Percentiles rank a stretch among this genome's conserved stretches.
Evolutionary conservation across 92 coral and sea anemone species (phyloP).

Genomic region (Metridium senile): DNA sequence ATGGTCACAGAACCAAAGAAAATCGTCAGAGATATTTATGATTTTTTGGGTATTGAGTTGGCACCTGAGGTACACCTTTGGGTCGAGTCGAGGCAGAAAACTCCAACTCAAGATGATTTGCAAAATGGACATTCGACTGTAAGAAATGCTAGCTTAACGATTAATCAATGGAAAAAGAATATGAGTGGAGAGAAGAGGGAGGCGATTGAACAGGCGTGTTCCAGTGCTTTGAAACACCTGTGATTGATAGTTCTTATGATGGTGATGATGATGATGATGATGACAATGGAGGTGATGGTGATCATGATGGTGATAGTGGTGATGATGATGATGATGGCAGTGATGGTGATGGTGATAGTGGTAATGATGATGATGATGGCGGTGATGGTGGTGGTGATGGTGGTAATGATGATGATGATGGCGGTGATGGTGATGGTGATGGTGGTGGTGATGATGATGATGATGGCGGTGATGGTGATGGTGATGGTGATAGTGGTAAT

Average conservation of each 20-base stretch:
- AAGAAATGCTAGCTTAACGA: background rate
- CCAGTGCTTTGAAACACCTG: background rate
- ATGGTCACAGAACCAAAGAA: slow-evolving; percentile 35
- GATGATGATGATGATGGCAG: no score
- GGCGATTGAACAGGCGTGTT: background rate
- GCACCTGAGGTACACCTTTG: slow-evolving; percentile 14
- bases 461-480: no score
- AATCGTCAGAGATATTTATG: slow-evolving; percentile 46
- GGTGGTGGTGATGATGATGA: no score
- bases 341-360: no score
- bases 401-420: no score
- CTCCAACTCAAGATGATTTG: background rate
- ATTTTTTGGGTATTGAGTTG: slow-evolving; percentile 56
- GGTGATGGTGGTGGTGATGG: no score
- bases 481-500: no score
- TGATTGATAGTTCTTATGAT: no score
- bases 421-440: no score
- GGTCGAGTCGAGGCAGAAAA: slow-evolving; percentile 1
- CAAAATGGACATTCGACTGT: background rate
- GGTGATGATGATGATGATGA: background rate
- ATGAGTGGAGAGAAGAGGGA: background rate
- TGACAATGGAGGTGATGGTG: no score
- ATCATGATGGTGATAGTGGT: no score
- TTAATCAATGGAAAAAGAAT: background rate
- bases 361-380: no score